These are phyloP conservation scores for Loriculus beryllinus DNA, from an alignment of 2,797 vertebrate genomes.

Conservation along the genomic window DNA sequence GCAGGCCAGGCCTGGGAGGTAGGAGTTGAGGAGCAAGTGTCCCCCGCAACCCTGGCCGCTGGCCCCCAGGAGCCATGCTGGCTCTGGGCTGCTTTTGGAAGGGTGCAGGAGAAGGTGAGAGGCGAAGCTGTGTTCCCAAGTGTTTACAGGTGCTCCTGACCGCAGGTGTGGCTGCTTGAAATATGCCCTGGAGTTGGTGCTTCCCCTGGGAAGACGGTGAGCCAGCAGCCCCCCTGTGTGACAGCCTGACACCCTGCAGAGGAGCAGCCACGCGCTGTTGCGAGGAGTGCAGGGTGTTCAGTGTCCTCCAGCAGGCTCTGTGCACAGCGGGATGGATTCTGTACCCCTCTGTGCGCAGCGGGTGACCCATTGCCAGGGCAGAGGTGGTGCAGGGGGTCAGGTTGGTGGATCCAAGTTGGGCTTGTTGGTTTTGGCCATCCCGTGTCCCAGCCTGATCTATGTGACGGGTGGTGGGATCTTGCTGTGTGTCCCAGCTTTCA, in stretches of 20 bases:
- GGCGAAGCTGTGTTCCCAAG: not conserved
- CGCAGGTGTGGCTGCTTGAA: not conserved
- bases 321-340: not conserved
- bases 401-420: not conserved
- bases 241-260: too few relatives aligned
- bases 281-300: accelerated
- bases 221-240: not conserved
- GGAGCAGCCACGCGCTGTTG: accelerated
- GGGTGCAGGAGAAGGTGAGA: not conserved
- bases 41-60: accelerated
- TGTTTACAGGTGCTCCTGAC: not conserved
- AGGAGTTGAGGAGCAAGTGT: not conserved
- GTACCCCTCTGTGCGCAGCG: not conserved
- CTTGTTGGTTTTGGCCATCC: not conserved
- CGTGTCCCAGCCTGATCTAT: not conserved
- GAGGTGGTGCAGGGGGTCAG: not conserved
- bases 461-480: not conserved
- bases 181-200: not conserved
- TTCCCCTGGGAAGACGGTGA: not conserved
- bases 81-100: not conserved
- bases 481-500: not conserved
- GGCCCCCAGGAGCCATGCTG: not conserved
- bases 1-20: not conserved
- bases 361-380: not conserved
- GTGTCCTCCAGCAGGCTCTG: not conserved